Evolutionary conservation across 2,113 vertebrate species (phyloP).

Genomic region (Macquaria australasica): DNA sequence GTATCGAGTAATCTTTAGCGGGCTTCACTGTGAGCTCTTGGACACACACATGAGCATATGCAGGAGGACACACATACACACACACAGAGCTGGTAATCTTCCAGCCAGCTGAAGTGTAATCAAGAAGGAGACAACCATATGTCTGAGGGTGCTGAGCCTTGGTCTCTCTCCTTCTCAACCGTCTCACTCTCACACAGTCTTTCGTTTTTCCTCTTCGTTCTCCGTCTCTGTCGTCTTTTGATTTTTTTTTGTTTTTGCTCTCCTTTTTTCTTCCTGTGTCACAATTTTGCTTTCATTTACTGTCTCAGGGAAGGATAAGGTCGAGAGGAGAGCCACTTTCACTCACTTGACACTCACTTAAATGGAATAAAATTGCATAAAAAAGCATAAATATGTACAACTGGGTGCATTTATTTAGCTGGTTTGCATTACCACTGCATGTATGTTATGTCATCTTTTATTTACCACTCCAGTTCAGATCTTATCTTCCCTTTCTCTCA

Average conservation of each 20-base stretch:
- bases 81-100: conserved; percentile 80
- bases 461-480: not conserved
- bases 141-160: conserved; percentile 79
- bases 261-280: not conserved
- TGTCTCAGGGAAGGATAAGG: not conserved
- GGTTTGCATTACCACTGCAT: not conserved
- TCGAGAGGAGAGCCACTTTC: not conserved
- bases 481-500: not conserved
- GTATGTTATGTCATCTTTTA: not conserved
- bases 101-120: conserved; percentile 84
- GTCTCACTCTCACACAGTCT: conserved; percentile 16
- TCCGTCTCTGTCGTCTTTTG: not conserved
- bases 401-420: not conserved
- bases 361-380: not conserved
- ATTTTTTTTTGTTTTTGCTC: not conserved
- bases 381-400: not conserved
- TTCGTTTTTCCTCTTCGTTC: conserved; percentile 12
- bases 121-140: conserved; percentile 83
- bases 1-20: conserved; percentile 67
- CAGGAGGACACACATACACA: conserved; percentile 53
- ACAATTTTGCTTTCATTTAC: not conserved
- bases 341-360: not conserved
- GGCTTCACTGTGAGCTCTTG: conserved; percentile 58
- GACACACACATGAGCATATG: conserved; percentile 66
- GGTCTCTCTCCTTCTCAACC: conserved; percentile 60